These are phyloP conservation scores for Augochlora pura DNA, from an alignment of 1,140 invertebrate genomes.

Conservation along the genomic window DNA sequence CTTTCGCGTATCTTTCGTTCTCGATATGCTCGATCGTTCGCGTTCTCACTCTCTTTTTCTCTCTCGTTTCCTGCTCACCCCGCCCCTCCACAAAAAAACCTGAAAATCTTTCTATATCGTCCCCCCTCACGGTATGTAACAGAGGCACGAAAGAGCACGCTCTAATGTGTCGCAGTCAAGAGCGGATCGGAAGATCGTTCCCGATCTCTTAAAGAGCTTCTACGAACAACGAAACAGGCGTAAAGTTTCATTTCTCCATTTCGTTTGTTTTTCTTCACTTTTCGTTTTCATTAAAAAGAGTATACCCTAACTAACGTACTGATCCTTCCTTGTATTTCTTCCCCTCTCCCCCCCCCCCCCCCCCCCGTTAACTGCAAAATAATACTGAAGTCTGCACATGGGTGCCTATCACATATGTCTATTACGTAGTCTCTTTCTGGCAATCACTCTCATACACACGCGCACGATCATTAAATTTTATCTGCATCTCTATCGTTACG, in stretches of 20 bases:
- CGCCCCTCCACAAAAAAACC: too few relatives aligned
- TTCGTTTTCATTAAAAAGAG: constrained; percentile 5
- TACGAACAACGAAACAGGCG: constrained; percentile 63
- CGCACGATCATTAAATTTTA: constrained; percentile 43
- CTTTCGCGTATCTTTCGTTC: background rate
- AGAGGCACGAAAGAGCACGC: background rate
- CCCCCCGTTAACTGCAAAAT: constrained; percentile 75
- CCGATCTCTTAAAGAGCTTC: constrained; percentile 34
- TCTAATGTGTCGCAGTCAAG: constrained; percentile 29
- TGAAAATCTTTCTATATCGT: constrained; percentile 10
- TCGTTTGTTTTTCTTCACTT: constrained; percentile 13
- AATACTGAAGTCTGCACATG: constrained; percentile 80
- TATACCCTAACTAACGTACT: constrained; percentile 67
- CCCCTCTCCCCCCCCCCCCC: constrained; percentile 31
- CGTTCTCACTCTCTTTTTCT: background rate
- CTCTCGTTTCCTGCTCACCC: background rate
- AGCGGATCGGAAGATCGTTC: background rate
- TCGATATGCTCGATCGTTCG: constrained; percentile 3
- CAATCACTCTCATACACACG: constrained; percentile 59
- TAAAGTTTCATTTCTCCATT: constrained; percentile 35
- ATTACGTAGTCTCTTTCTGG: constrained; percentile 65
- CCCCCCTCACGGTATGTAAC: too few relatives aligned
- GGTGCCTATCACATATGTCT: constrained; percentile 80
- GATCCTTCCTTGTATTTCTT: constrained; percentile 49
- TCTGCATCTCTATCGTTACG: constrained; percentile 7